Evolutionary conservation across 92 coral and sea anemone species (phyloP), one percentile per base, ranked within the genome.

Genomic region (Porites cylindrica): DNA sequence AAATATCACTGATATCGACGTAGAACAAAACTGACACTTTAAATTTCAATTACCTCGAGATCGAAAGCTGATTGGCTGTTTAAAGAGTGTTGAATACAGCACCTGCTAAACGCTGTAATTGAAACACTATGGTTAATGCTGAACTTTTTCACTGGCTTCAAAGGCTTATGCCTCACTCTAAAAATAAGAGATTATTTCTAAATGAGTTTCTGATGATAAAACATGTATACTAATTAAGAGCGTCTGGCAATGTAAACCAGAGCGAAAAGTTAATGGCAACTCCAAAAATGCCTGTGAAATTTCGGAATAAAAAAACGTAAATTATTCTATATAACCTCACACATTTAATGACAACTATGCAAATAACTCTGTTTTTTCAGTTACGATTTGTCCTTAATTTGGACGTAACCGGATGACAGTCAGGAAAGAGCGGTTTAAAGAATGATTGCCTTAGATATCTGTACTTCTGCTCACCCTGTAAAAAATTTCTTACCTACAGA

Each of bases 1-100:
- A 17, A 78, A 38, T 76, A 29, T 76, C 32, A 47, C 19, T 50
- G 71, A 65, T 29, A 3, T 11, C 47, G 26, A 47, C 14, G 21
- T 19, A 43, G 17, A 77, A 63, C 60, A 10, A 62, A 60, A 43
- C 43, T 78, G 82, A 60, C 82, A 78, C 32, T 62, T 78, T 14
- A 78, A 43, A 32, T 29, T 6, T 47, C 51, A 47, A 66, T 43
- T 79, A 23, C 3, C 83, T 51, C 13, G 72, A 79, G 6, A 79
- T n/a, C 38, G 59, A 10, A 21, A 64, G 65, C 12, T 64, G 72
- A 79, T 79, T 79, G 83, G 83, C 21, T 50, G 54, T 19, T 18
- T 19, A 7, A 79, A 50, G 59, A 4, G 72, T 7, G 51, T 9
- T 65, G 12, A 20, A 79, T 51, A 53, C 20, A 64, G 50, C 50